These are phyloP conservation scores for Platypus cylindrus DNA, from an alignment of 2,888 invertebrate genomes.

Conservation along the genomic window DNA sequence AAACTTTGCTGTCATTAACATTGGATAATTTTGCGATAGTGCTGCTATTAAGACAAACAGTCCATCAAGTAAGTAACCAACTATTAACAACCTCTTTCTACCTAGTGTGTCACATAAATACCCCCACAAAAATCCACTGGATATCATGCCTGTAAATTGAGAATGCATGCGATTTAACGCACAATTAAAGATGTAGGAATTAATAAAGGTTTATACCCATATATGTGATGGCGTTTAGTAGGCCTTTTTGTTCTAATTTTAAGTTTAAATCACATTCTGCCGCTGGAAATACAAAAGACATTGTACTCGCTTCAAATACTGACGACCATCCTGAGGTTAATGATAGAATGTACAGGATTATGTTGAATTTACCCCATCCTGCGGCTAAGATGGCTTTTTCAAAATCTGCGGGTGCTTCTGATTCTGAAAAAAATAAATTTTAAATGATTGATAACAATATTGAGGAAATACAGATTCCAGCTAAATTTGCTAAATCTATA, in stretches of 20 bases:
- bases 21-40: slow-evolving; percentile 50
- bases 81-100: slow-evolving; percentile 50
- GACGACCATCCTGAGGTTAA: slow-evolving; percentile 54
- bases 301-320: slow-evolving; percentile 58
- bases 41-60: slow-evolving; percentile 51
- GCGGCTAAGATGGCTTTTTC: slow-evolving; percentile 57
- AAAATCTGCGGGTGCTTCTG: slow-evolving; percentile 43
- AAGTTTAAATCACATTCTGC: slow-evolving; percentile 63
- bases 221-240: slow-evolving; percentile 58
- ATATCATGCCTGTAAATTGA: slow-evolving; percentile 52
- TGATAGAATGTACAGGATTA: slow-evolving; percentile 41
- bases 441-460: neutral
- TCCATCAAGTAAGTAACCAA: slow-evolving; percentile 51
- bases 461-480: too few species aligned
- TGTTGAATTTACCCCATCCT: slow-evolving; percentile 59
- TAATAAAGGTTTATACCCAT: slow-evolving; percentile 48
- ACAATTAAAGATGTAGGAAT: too few species aligned
- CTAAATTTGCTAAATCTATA: too few species aligned
- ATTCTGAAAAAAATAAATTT: slow-evolving; percentile 7
- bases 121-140: slow-evolving; percentile 65
- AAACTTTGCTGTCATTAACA: slow-evolving; percentile 59
- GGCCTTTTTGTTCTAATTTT: slow-evolving; percentile 55
- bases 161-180: too few species aligned
- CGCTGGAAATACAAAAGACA: slow-evolving; percentile 60
- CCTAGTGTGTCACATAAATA: slow-evolving; percentile 64